Evolutionary conservation across 2,888 invertebrate species (phyloP).

Genomic region (Zaprionus lineosus): DNA sequence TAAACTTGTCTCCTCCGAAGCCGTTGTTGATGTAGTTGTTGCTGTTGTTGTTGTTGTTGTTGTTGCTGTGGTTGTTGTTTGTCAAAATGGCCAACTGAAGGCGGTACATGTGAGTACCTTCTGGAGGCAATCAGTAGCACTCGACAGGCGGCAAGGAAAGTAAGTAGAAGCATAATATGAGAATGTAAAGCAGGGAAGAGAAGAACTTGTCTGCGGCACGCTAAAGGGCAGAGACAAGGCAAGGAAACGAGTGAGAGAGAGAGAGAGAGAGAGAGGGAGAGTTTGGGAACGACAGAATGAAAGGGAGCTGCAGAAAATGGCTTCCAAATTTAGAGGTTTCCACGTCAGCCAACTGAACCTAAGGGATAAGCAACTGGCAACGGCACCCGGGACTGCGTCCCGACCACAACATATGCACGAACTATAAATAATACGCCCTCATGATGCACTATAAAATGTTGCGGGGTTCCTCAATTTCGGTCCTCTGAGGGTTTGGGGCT

Average conservation of each 20-base stretch:
- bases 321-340: conserved; percentile 50
- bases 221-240: conserved; percentile 7
- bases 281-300: no score
- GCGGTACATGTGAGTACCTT: conserved; percentile 49
- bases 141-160: conserved; percentile 36
- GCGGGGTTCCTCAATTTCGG: no score
- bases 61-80: conserved; percentile 54
- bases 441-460: neutral
- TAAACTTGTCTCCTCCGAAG: no score
- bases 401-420: conserved; percentile 18
- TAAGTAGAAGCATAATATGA: conserved; percentile 38
- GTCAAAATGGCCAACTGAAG: conserved; percentile 68
- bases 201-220: conserved; percentile 19
- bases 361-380: conserved; percentile 29
- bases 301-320: conserved; percentile 44
- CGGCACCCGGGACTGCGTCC: conserved; percentile 1
- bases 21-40: no score
- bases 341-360: conserved; percentile 44
- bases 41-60: no score
- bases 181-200: conserved; percentile 54
- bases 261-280: conserved; percentile 7
- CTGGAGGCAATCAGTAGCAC: conserved; percentile 60
- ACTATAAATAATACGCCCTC: conserved; percentile 56
- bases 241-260: conserved; percentile 1
- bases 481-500: conserved; percentile 14